phyloP scores from a whole-genome alignment of 2,797 vertebrate genomes.

The Cacajao melanocephalus region DNA sequence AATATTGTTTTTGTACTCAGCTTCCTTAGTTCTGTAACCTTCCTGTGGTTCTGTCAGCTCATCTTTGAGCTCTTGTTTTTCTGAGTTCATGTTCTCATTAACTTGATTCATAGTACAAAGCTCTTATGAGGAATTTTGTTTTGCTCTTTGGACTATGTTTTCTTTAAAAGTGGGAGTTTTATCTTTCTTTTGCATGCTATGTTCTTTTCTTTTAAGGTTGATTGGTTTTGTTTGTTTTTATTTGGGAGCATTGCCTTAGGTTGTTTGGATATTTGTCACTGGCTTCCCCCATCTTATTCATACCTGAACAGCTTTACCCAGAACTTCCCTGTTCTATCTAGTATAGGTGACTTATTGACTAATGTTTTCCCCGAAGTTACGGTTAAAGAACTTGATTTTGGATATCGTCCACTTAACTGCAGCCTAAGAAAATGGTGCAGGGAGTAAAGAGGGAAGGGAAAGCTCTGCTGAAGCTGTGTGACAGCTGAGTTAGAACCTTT shows the following conservation, averaged over 20 bases:
- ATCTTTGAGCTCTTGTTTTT: slow-evolving; percentile 49
- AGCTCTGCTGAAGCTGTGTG: background rate
- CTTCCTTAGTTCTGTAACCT: background rate
- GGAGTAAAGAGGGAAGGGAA: too few relatives aligned
- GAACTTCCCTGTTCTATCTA: background rate
- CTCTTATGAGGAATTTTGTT: slow-evolving; percentile 57
- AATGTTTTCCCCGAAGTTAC: background rate
- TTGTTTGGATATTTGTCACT: background rate
- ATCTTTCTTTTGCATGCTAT: background rate
- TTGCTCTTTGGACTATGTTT: slow-evolving; percentile 57
- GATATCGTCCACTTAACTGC: background rate
- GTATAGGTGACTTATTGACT: background rate
- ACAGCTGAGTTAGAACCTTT: background rate
- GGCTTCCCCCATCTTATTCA: background rate
- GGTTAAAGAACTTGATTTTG: background rate
- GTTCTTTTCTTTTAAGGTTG: slow-evolving; percentile 29
- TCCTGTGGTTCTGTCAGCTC: background rate
- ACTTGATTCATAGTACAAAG: slow-evolving; percentile 52
- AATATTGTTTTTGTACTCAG: background rate
- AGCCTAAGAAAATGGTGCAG: background rate
- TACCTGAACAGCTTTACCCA: background rate
- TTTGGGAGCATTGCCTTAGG: background rate
- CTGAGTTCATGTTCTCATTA: slow-evolving; percentile 57
- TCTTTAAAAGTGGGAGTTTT: slow-evolving; percentile 32
- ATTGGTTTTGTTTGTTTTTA: slow-evolving; percentile 31